Conservation (phyloP, 64 coral and sea anemone species). For the Stichodactyla mertensii region DNA sequence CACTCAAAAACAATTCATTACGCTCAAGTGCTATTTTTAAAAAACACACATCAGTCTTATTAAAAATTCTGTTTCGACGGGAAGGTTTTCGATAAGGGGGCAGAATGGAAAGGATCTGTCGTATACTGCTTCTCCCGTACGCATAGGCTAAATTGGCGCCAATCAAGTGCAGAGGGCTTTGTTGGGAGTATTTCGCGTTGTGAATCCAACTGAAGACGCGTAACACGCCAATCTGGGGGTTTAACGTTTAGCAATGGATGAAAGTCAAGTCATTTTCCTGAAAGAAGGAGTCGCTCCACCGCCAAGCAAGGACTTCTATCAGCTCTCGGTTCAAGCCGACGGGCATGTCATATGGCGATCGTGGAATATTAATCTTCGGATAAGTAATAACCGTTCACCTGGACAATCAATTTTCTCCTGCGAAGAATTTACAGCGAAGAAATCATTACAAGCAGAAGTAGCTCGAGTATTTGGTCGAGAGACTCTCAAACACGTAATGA, state of each 20-base stretch:
- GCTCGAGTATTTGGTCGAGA: not conserved
- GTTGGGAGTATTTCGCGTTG: no score
- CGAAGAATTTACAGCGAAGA: not conserved
- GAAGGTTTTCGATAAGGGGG: no score
- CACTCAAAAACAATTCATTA: not conserved
- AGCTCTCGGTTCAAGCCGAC: not conserved
- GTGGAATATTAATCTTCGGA: slow-evolving; percentile 12
- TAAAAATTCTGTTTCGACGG: no score
- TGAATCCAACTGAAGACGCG: no score
- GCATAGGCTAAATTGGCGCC: no score
- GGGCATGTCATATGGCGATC: not conserved
- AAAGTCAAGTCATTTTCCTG: not conserved
- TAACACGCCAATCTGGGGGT: not conserved
- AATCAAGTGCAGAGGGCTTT: no score
- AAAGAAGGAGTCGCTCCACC: not conserved
- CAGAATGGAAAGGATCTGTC: no score
- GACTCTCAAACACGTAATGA: not conserved
- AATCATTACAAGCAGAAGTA: not conserved
- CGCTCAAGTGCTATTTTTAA: not conserved
- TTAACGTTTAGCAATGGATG: not conserved
- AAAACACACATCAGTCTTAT: no score
- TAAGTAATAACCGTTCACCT: not conserved
- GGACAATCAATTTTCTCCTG: not conserved
- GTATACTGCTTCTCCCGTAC: no score
- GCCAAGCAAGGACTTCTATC: slow-evolving; percentile 1